These are phyloP conservation scores for Chaetops frenatus DNA, from an alignment of 2,113 vertebrate genomes.

Conservation along the genomic window DNA sequence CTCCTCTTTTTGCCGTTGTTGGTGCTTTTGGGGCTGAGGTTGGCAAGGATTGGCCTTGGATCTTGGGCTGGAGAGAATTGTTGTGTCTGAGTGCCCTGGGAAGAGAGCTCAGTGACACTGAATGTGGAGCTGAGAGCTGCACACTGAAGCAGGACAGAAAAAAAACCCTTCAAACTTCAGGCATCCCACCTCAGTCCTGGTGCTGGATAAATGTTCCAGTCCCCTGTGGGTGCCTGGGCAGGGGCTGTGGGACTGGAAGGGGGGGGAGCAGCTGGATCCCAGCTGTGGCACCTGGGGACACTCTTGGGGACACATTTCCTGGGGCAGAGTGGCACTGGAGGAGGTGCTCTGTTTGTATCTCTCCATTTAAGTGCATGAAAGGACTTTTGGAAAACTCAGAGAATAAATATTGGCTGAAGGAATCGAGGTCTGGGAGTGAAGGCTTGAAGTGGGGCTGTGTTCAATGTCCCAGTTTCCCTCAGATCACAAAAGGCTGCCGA, in stretches of 20 bases:
- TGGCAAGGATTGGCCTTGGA: too few species aligned
- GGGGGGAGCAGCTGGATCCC: not conserved
- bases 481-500: not conserved
- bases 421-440: not conserved
- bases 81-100: too few species aligned
- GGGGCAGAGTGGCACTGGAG: not conserved
- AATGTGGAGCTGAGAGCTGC: too few species aligned
- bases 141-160: too few species aligned
- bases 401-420: not conserved
- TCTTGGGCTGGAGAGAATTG: too few species aligned
- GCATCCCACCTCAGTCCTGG: rapidly evolving
- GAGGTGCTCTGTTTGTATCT: not conserved
- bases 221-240: rapidly evolving
- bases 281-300: rapidly evolving
- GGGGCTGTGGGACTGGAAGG: rapidly evolving
- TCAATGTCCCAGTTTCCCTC: not conserved
- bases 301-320: rapidly evolving
- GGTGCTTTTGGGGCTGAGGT: too few species aligned
- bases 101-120: too few species aligned
- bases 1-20: too few species aligned
- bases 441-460: not conserved
- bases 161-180: too few species aligned
- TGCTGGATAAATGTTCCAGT: not conserved
- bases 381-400: not conserved
- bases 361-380: not conserved